These are phyloP conservation scores for Drosophila repletoides DNA, from an alignment of 1,140 invertebrate genomes.

Conservation along the genomic window DNA sequence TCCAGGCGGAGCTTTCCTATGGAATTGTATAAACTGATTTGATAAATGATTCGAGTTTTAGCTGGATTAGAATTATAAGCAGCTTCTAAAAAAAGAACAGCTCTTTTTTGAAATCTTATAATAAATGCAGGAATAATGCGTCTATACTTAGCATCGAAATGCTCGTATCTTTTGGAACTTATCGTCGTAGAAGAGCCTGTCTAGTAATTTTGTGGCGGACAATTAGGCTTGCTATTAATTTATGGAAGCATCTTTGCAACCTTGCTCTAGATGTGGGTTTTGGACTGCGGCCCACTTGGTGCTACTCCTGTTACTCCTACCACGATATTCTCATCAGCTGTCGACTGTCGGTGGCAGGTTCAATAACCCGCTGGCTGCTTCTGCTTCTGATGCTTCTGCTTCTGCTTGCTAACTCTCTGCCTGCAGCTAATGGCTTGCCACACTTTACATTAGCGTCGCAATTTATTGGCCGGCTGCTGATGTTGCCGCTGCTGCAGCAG, in stretches of 20 bases:
- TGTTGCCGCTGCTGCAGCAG: slow-evolving; percentile 41
- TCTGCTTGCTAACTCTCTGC: not conserved
- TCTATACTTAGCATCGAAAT: too few relatives aligned
- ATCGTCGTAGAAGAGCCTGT: not conserved
- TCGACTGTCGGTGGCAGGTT: slow-evolving; percentile 48
- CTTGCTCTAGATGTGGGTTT: slow-evolving; percentile 5
- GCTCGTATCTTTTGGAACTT: too few relatives aligned
- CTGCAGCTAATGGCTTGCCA: slow-evolving; percentile 71
- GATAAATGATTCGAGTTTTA: too few relatives aligned
- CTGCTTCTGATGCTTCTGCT: not conserved
- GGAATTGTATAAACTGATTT: too few relatives aligned
- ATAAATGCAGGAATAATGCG: too few relatives aligned
- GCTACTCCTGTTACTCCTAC: too few relatives aligned
- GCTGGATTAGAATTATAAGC: too few relatives aligned
- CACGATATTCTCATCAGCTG: slow-evolving; percentile 50
- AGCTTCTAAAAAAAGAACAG: too few relatives aligned
- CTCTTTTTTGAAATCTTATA: too few relatives aligned
- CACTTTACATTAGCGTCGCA: slow-evolving; percentile 79
- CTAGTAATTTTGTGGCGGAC: not conserved
- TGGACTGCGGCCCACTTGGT: slow-evolving; percentile 9
- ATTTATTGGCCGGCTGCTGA: slow-evolving; percentile 68
- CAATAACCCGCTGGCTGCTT: slow-evolving; percentile 53
- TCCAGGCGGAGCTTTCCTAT: too few relatives aligned
- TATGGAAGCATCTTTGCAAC: not conserved
- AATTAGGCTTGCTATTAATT: not conserved